Conservation (phyloP, 2,797 vertebrate genomes). For the Oceanodroma leucorhoa region DNA sequence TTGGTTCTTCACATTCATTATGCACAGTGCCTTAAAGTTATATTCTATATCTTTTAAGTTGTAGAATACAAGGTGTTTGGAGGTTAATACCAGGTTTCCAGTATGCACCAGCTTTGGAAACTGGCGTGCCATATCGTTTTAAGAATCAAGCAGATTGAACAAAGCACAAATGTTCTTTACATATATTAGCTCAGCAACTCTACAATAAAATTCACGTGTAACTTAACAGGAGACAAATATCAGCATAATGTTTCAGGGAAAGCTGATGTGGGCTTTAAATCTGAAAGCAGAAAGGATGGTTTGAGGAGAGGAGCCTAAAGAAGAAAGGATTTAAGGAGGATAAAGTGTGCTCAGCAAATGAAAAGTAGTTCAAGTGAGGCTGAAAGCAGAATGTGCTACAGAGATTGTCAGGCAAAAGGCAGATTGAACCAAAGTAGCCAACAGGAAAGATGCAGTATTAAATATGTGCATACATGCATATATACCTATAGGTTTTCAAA, state of each 20-base stretch:
- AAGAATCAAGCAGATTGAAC: neutral
- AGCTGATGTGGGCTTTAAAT: neutral
- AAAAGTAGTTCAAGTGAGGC: neutral
- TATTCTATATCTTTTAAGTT: neutral
- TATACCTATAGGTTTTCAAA: neutral
- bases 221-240: neutral
- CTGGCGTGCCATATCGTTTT: neutral
- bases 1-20: neutral
- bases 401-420: neutral
- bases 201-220: neutral
- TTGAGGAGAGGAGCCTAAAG: neutral
- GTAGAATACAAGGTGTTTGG: neutral
- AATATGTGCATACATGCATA: neutral
- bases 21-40: neutral
- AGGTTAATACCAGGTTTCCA: neutral
- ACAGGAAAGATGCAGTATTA: neutral
- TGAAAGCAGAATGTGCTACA: neutral
- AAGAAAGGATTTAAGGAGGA: slow-evolving; percentile 6
- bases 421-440: neutral
- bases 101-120: neutral
- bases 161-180: neutral
- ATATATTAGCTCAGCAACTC: neutral
- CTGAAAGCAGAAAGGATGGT: neutral
- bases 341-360: neutral
- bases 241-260: neutral